phyloP scores from a whole-genome alignment of 2,888 invertebrate species.

The Xanthia togata region DNA sequence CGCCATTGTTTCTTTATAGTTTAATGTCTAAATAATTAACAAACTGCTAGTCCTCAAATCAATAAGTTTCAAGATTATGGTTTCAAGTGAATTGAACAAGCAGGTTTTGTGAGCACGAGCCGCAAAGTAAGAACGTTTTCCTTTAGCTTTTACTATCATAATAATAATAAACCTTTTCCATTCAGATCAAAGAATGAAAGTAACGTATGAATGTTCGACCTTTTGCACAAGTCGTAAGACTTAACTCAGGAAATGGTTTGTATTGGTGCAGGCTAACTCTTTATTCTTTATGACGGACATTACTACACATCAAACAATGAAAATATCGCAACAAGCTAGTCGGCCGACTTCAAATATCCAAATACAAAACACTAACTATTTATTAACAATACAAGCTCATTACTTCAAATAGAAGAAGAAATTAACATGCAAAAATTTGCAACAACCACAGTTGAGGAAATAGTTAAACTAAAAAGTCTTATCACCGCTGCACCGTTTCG shows the following conservation, averaged over 20 bases:
- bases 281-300: slow-evolving; percentile 47
- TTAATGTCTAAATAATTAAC: slow-evolving; percentile 16
- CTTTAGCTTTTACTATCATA: slow-evolving; percentile 49
- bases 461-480: slow-evolving; percentile 48
- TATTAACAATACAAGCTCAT: slow-evolving; percentile 60
- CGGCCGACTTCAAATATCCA: slow-evolving; percentile 55
- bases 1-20: neutral
- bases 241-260: slow-evolving; percentile 55
- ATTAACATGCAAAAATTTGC: slow-evolving; percentile 56
- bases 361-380: slow-evolving; percentile 50
- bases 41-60: slow-evolving; percentile 9
- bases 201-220: slow-evolving; percentile 50
- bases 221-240: slow-evolving; percentile 57
- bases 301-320: slow-evolving; percentile 61
- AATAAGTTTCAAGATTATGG: slow-evolving; percentile 8
- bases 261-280: slow-evolving; percentile 52
- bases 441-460: slow-evolving; percentile 52
- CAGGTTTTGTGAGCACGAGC: slow-evolving; percentile 16
- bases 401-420: slow-evolving; percentile 54
- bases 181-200: slow-evolving; percentile 55
- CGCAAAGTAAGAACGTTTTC: slow-evolving; percentile 29
- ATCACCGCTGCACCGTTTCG: slow-evolving; percentile 40
- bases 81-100: slow-evolving; percentile 17
- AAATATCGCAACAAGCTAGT: slow-evolving; percentile 43
- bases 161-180: slow-evolving; percentile 53